Conservation (phyloP, 1,140 invertebrate species). For the Coboldia fuscipes region DNA sequence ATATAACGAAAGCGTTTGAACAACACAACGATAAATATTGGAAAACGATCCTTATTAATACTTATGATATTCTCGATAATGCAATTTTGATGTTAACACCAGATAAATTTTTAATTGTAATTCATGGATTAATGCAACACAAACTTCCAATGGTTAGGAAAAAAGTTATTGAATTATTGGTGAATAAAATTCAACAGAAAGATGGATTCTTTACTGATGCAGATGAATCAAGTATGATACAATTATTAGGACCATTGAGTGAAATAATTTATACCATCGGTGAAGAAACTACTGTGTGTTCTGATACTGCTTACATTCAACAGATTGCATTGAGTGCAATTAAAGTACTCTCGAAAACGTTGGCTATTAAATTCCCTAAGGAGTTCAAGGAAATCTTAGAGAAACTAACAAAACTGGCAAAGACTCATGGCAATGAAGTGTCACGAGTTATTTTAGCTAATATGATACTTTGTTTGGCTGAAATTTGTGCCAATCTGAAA, state of each 20-base stretch:
- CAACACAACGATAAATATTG: constrained; percentile 48
- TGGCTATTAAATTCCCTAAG: constrained; percentile 36
- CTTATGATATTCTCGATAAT: constrained; percentile 54
- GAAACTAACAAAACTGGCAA: constrained; percentile 31
- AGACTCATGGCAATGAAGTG: constrained; percentile 30
- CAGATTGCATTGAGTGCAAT: constrained; percentile 62
- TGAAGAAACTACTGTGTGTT: constrained; percentile 14
- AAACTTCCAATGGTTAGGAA: constrained; percentile 42
- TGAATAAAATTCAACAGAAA: constrained; percentile 47
- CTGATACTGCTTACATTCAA: constrained; percentile 39
- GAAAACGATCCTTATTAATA: constrained; percentile 51
- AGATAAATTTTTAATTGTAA: constrained; percentile 50
- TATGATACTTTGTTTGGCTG: constrained; percentile 56
- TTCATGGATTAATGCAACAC: constrained; percentile 46
- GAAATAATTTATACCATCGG: too few species aligned
- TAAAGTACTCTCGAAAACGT: constrained; percentile 50
- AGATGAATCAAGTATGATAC: constrained; percentile 26
- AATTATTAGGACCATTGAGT: constrained; percentile 36
- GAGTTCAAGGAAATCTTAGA: constrained; percentile 40
- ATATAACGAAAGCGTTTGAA: constrained; percentile 27
- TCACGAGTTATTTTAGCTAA: constrained; percentile 47
- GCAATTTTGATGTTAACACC: constrained; percentile 57
- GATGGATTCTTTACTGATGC: constrained; percentile 32
- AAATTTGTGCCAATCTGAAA: constrained; percentile 49
- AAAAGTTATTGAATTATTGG: constrained; percentile 66